Percentiles rank a stretch among this genome's conserved stretches.
These are phyloP conservation scores for Alces alces DNA, from an alignment of 2,113 vertebrate genomes.

Conservation along the genomic window DNA sequence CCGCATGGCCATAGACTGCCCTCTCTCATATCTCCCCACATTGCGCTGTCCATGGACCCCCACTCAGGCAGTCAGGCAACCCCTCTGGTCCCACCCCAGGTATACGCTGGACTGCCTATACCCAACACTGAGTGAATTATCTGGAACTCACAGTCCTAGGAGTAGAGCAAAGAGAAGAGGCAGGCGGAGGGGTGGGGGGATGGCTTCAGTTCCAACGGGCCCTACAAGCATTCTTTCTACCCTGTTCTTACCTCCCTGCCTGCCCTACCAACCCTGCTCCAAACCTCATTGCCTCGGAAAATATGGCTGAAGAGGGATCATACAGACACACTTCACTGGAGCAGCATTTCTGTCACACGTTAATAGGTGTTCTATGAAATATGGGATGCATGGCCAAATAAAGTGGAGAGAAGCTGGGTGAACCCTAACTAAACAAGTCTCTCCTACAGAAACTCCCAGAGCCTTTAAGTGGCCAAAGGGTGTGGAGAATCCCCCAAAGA, in stretches of 20 bases:
- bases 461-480: background rate
- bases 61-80: background rate
- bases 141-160: background rate
- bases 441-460: background rate
- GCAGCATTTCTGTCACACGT: background rate
- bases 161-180: background rate
- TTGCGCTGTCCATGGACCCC: background rate
- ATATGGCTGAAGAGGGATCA: rapidly evolving
- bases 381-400: background rate
- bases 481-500: background rate
- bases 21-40: background rate
- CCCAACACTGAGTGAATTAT: background rate
- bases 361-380: background rate
- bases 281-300: background rate
- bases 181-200: background rate
- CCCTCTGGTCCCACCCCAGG: background rate
- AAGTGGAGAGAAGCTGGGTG: background rate
- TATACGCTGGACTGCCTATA: background rate
- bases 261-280: background rate
- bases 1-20: background rate
- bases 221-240: no score
- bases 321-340: background rate
- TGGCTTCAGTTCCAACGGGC: rapidly evolving
- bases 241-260: rapidly evolving
- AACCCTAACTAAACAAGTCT: background rate